These are phyloP conservation scores for Artemia sp. DNA, from an alignment of 2,888 invertebrate species.

Conservation along the genomic window DNA sequence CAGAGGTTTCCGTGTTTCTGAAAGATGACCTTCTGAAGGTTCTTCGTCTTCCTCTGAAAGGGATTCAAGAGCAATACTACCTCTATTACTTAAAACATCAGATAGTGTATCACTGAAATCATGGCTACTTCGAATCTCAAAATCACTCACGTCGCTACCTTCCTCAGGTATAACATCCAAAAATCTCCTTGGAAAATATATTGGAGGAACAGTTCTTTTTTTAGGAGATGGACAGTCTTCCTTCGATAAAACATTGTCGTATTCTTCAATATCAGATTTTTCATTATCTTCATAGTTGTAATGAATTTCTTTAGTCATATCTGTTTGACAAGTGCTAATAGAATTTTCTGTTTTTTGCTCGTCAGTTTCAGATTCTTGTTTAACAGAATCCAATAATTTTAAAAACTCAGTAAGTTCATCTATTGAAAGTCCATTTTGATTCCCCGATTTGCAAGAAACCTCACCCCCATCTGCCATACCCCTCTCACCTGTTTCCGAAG, in stretches of 20 bases:
- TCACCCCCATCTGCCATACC: constrained; percentile 15
- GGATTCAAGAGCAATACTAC: constrained; percentile 1
- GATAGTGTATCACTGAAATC: constrained; percentile 4
- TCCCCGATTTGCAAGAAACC: background rate
- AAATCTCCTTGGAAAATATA: constrained; percentile 19
- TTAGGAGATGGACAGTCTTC: background rate
- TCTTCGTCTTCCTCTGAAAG: background rate
- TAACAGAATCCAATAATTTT: constrained; percentile 10
- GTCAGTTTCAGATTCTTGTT: constrained; percentile 8
- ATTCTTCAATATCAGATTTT: constrained; percentile 12
- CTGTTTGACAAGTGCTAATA: background rate
- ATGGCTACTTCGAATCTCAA: constrained; percentile 1
- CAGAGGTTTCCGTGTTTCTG: constrained; percentile 2
- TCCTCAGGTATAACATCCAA: constrained; percentile 22
- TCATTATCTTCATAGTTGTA: background rate
- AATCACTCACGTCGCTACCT: constrained; percentile 17
- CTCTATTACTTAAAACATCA: constrained; percentile 4
- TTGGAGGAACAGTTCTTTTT: constrained; percentile 1
- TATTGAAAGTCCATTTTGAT: background rate
- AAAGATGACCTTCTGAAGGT: background rate
- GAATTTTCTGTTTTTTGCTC: background rate
- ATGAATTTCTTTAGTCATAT: background rate
- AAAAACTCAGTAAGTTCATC: constrained; percentile 19
- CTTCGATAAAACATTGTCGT: background rate
- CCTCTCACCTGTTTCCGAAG: background rate